Base-by-base conservation (phyloP, 2,797 vertebrate genomes). In the Botia almorhae region DNA sequence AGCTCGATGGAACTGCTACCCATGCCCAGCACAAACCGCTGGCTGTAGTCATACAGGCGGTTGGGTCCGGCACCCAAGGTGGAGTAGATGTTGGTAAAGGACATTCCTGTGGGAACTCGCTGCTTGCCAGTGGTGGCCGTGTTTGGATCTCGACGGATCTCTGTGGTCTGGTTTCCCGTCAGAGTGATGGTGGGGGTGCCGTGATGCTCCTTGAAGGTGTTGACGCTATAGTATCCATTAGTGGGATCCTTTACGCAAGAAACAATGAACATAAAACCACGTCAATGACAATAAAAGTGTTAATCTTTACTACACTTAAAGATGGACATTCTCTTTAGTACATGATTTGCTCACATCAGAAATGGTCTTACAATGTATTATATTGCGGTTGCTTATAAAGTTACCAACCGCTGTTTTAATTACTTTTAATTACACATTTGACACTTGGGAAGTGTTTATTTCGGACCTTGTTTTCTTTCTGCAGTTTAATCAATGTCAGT, bases 81-180 rank as follows among this genome's bases (percentile, higher is more conserved):
- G 83, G 95, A 97, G 92, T 99, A 99, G 94, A 99, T 97, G 94
- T 98, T 99, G 94, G 97, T 99, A 93, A 99, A 99, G 88, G 97
- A 99, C 98, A 98, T 98, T 89, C 98, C 97, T 0, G 97, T 99
- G 23, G 97, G 98, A 67, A 98, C 98, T 0, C 97, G 93, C 85
- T 99, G 97, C 88, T 98, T 98, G 82, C 94, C 94, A 6, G 91
- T 88, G 64, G 93, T 93, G 58, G 87, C 82, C 0, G 91, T 89
- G 83, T 82, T 89, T 71, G 90, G 87, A 0, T 96, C 87, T 0
- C 96, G 96, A 12, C 96, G 93, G 61, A 93, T 91, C 74, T 99
- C 98, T 0, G 95, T 89, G 8, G 90, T 85, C 70, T 96, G 97
- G 79, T 94, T 96, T 55, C 95, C 95, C 1, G 96, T 93, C 83